These are phyloP conservation scores for Psilopogon haemacephalus DNA, from an alignment of 2,113 vertebrate genomes.

Conservation along the genomic window DNA sequence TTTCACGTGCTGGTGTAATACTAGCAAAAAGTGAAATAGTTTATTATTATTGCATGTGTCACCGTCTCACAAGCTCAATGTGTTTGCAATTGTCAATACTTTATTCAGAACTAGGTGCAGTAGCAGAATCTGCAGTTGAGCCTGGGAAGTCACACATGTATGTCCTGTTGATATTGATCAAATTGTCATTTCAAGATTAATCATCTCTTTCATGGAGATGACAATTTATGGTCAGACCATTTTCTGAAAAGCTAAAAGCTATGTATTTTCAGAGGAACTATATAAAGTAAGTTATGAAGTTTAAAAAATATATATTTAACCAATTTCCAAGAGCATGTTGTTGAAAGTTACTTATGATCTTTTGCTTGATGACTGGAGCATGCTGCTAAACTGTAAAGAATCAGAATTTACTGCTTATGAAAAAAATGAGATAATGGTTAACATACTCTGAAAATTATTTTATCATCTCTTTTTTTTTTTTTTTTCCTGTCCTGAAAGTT, in stretches of 20 bases:
- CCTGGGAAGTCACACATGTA: not conserved
- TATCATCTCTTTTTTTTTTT: not conserved
- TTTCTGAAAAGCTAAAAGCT: not conserved
- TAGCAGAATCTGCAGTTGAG: slow-evolving; percentile 1
- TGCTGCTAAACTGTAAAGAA: not conserved
- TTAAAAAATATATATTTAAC: not conserved
- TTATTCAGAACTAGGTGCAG: not conserved
- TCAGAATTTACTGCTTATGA: not conserved
- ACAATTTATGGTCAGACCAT: not conserved
- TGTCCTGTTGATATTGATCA: not conserved
- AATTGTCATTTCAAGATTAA: not conserved
- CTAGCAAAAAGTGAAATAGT: not conserved
- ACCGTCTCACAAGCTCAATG: not conserved
- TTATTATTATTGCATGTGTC: not conserved
- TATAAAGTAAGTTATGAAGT: not conserved
- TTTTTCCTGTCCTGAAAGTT: not conserved
- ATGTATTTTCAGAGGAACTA: not conserved
- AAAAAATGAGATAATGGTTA: not conserved
- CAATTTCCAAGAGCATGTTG: not conserved
- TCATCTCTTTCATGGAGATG: not conserved
- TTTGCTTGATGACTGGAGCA: not conserved
- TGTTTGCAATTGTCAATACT: slow-evolving; percentile 2
- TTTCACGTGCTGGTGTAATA: not conserved
- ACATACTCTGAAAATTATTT: not conserved
- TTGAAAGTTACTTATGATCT: not conserved